Conservation (phyloP, 92 coral and sea anemone genomes). For the Parazoanthus swiftii region DNA sequence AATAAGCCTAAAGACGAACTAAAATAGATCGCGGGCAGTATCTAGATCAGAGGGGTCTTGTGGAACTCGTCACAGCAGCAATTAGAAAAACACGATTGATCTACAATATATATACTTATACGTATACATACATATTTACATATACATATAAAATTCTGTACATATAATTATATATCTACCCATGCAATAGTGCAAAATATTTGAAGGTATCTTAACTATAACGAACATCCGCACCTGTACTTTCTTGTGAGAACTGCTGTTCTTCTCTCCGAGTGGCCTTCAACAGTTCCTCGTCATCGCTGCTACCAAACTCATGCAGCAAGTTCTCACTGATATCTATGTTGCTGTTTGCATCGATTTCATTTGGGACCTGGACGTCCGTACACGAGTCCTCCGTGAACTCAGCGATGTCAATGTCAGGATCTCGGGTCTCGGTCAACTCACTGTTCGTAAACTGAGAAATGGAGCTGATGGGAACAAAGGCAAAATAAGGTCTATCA, state of each 20-base stretch:
- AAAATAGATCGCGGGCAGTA: no score
- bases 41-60: no score
- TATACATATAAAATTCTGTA: no score
- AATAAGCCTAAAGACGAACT: no score
- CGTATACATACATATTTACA: no score
- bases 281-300: constrained; percentile 7
- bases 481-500: background rate
- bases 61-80: no score
- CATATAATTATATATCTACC: no score
- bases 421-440: background rate
- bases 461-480: constrained; percentile 2
- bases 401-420: background rate
- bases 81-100: no score
- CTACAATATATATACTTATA: no score
- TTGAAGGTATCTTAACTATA: no score
- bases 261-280: constrained; percentile 1
- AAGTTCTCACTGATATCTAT: background rate
- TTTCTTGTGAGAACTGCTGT: background rate
- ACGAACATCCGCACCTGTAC: background rate
- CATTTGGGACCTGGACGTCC: background rate
- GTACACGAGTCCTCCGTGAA: constrained; percentile 10
- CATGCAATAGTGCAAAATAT: no score
- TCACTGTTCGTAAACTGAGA: constrained; percentile 19
- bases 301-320: background rate
- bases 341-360: background rate